Conservation (phyloP, 2,797 vertebrate species). For the Sphaeramia orbicularis region DNA sequence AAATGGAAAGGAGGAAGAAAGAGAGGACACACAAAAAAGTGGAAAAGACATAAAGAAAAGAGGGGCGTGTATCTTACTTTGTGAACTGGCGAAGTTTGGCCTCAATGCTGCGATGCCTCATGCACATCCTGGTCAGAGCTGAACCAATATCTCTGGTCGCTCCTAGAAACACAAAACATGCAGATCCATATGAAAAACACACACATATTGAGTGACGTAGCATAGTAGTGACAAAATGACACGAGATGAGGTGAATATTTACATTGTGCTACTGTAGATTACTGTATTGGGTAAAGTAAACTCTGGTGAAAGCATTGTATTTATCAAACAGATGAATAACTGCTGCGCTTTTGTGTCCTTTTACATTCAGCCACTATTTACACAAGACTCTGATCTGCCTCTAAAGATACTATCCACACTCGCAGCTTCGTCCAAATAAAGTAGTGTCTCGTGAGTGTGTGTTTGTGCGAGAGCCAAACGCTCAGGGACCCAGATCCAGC, state of each 20-base stretch:
- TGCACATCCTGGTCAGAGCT: constrained; percentile 96
- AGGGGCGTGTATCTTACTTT: constrained; percentile 86
- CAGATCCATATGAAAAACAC: constrained; percentile 24
- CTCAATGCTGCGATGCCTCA: constrained; percentile 98
- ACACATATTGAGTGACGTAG: neutral
- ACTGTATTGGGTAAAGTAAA: constrained; percentile 20
- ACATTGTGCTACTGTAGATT: constrained; percentile 11
- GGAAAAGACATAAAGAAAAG: neutral
- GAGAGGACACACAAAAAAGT: neutral
- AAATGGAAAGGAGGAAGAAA: neutral
- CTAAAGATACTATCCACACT: constrained; percentile 51
- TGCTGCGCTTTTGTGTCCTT: constrained; percentile 32
- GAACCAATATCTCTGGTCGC: constrained; percentile 96
- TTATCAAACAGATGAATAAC: constrained; percentile 41
- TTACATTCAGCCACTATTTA: constrained; percentile 69
- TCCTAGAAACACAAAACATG: constrained; percentile 81
- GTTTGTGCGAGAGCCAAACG: constrained; percentile 44
- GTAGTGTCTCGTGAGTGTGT: constrained; percentile 53
- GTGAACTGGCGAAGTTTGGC: constrained; percentile 97
- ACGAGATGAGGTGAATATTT: constrained; percentile 41
- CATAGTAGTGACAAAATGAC: constrained; percentile 19
- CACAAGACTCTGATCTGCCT: constrained; percentile 40
- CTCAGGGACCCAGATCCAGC: constrained; percentile 41
- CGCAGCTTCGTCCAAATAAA: constrained; percentile 69
- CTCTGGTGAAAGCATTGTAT: constrained; percentile 7